Evolutionary conservation across 2,113 vertebrate species (phyloP), one percentile per base, ranked within the genome.

Genomic region (Takifugu bimaculatus): DNA sequence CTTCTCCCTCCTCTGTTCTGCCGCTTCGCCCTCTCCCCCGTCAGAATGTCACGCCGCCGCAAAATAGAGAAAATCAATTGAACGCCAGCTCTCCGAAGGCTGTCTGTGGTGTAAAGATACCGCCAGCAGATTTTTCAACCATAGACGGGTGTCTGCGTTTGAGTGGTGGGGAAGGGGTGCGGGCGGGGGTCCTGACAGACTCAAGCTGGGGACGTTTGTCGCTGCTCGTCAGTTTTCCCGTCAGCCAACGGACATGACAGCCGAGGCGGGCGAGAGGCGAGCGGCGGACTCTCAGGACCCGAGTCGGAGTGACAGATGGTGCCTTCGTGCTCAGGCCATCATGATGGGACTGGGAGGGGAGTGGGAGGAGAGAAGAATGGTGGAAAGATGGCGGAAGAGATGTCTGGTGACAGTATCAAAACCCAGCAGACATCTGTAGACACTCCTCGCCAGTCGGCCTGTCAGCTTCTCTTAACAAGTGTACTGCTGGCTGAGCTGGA

Each of bases 191-290:
- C 47, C 54, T 87, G 87, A 89, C 87, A 87, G 80, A 87, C 83
- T 78, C 85, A 84, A 88, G 84, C 84, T 88, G 80, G 84, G 86
- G 86, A 87, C 60, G 64, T 86, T 88, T 90, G 88, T 87, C 77
- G 84, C 62, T 7, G 73, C 78, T 80, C 79, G 88, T 89, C 88
- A 90, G 91, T 80, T 91, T 93, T 70, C 85, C 90, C 85, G 55
- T 89, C 88, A 91, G 85, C 85, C 89, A 80, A 87, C 81, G 89
- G 87, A 88, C 90, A 89, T 89, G 88, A 91, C 92, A 91, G 87
- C 90, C 88, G 82, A 91, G 91, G 83, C 74, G 74, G 74, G 73
- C 70, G 79, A 86, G 87, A 82, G 89, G 83, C 85, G 85, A 88
- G 81, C 70, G 87, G 86, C 83, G 89, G 81, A 75, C 81, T 87